Conservation (phyloP, 2,888 invertebrate species). For the Noctua fimbriata region DNA sequence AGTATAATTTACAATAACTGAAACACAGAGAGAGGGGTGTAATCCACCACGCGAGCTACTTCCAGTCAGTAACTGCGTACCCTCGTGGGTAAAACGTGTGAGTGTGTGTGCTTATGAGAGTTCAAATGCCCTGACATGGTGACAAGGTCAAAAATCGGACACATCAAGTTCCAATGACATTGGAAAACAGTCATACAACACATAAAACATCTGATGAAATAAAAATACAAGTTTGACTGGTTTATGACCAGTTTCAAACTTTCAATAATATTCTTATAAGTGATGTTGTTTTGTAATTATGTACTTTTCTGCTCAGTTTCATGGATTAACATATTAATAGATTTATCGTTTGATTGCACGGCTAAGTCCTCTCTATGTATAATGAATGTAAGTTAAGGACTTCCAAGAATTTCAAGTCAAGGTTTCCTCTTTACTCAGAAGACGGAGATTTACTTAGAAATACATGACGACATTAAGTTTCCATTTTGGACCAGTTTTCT, state of each 20-base stretch:
- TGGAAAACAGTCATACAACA: background rate
- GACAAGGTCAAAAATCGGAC: background rate
- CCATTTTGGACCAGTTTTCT: background rate
- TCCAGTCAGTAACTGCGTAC: background rate
- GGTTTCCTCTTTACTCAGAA: background rate
- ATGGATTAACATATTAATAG: background rate
- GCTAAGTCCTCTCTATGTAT: background rate
- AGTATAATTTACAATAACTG: no score
- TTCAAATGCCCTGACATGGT: background rate
- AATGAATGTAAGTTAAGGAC: background rate
- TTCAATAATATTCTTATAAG: background rate
- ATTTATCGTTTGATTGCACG: background rate
- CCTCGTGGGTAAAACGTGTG: background rate
- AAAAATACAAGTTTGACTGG: constrained; percentile 22
- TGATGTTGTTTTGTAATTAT: background rate
- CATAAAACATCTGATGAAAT: background rate
- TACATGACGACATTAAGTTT: background rate
- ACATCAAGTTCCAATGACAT: background rate
- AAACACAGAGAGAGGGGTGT: no score
- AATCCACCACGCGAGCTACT: no score
- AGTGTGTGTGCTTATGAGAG: background rate
- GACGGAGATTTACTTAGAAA: background rate
- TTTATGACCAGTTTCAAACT: no score
- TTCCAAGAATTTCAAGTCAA: background rate
- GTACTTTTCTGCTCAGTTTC: background rate